Base-by-base conservation (phyloP, 30 jellyfish, hydroid and myxozoan genomes). In the Calvadosia cruxmelitensis region DNA sequence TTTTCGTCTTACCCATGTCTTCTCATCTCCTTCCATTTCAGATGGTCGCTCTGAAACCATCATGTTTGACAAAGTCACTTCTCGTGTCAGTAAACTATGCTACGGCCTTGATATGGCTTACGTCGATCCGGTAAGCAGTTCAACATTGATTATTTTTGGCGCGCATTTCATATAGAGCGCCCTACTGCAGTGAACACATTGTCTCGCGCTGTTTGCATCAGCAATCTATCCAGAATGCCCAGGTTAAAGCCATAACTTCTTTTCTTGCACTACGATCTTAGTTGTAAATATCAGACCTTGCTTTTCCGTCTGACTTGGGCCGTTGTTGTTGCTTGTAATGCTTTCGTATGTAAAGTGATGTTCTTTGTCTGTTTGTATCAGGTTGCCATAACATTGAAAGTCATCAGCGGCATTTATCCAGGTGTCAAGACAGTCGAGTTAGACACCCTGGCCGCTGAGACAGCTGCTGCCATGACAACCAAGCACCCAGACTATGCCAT, bases 391-490 rank as follows among this genome's bases (percentile, higher is more conserved):
- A 92, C 99, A 2, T 57, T 78, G 73, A 92, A 92, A 63, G 96
- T 83, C 10, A 92, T 92, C 64, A 86, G 83, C 67, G 99, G 99
- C 23, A 82, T 92, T 53, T 92, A 92, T 66, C 80, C 99, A 23
- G 99, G 99, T 27, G 94, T 92, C 24, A 77, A 95, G 29, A 92
- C 99, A 34, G 93, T 85, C 1, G 99, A 92, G 53, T 81, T 92
- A 48, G 99, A 92, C 57, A 92, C 95, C 3, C 88, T 92, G 26
- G 99, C 99, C 33, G 95, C 99, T 0, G 99, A 92, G 68, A 82
- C 84, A n/a, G 99, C 99, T 32, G 99, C 99, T 51, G 82, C 95
- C 23, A 92, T 92, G 99, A 92, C 99, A 53, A 92, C 99, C 29
- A 82, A 78, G 80, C 99, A 92, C 75, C 94, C 95, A 3, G 99